A percentile compares a stretch with the other conserved stretches of the same genome.
phyloP scores from a whole-genome alignment of 2,113 vertebrate genomes.

The Nerophis ophidion region DNA sequence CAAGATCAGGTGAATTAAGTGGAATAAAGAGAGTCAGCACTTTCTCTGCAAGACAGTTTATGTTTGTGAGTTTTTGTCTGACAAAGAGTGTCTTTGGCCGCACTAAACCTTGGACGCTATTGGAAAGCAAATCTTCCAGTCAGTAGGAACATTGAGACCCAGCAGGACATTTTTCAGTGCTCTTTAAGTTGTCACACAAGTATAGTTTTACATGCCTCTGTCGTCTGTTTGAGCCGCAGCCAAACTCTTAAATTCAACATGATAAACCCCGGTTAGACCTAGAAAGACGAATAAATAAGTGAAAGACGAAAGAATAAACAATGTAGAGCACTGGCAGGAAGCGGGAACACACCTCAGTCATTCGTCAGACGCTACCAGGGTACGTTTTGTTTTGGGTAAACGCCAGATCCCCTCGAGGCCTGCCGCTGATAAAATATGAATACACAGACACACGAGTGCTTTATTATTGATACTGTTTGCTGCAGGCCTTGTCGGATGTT shows the following conservation, averaged over 20 bases:
- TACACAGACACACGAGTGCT: conserved; percentile 23
- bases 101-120: no score
- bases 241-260: conserved; percentile 2
- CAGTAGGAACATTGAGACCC: no score
- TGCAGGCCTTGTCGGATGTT: conserved; percentile 23
- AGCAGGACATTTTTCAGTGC: no score
- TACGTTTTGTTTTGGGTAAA: conserved; percentile 43
- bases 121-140: no score
- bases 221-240: no score
- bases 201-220: no score
- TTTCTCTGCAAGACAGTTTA: no score
- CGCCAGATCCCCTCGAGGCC: conserved; percentile 35
- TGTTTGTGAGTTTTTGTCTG: no score
- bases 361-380: conserved; percentile 28
- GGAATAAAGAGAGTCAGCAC: no score
- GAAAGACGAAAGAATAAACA: conserved; percentile 2
- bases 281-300: not conserved
- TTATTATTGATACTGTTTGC: conserved; percentile 41
- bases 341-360: conserved; percentile 28
- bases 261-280: conserved; percentile 8
- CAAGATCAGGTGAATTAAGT: no score
- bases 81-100: no score
- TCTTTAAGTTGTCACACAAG: not conserved
- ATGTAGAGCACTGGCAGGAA: not conserved
- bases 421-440: conserved; percentile 38